Evolutionary conservation across 2,888 invertebrate species (phyloP), one percentile per base, ranked within the genome.

Genomic region (Noctua janthina): DNA sequence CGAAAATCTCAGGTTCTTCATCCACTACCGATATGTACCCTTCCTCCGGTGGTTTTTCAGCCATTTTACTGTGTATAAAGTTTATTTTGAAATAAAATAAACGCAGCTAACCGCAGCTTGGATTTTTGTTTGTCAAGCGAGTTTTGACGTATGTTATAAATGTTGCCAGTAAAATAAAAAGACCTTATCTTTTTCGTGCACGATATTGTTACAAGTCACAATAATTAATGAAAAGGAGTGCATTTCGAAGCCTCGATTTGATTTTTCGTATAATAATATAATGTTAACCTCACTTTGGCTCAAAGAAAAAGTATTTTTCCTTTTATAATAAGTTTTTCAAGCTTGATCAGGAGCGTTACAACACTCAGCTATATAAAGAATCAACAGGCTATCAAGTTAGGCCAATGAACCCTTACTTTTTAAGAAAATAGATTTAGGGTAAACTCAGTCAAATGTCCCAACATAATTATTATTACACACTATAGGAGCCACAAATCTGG

Each of bases 21-120:
- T 96, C 96, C 76, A 96, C 96, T 75, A 96, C 96, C 68, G 96
- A 96, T 93, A 96, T 96, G 88, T 96, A 96, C 76, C 95, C 93
- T 86, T 96, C 96, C 88, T 96, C 96, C 80, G 95, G 94, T 87
- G 96, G 96, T 91, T 96, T 96, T 87, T 96, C 96, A 85, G 95
- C 95, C 96, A 96, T 96, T 93, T 93, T 90, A 84, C 84, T 87
- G 85, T 87, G 49, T 75, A 43, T 91, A 85, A 90, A 93, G 91
- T 91, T 91, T 93, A 91, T 91, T 93, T 93, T 92, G 91, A 92
- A 92, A 90, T 90, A 91, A 91, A 92, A 91, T 91, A 92, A 92
- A 91, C 91, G 92, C 91, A 91, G 92, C 90, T 91, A 92, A 92
- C 91, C 91, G 92, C 91, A 91, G 92, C 90, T 90, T 87, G 88